phyloP scores from a whole-genome alignment of 2,888 invertebrate genomes.

The Rotaria macrura region DNA sequence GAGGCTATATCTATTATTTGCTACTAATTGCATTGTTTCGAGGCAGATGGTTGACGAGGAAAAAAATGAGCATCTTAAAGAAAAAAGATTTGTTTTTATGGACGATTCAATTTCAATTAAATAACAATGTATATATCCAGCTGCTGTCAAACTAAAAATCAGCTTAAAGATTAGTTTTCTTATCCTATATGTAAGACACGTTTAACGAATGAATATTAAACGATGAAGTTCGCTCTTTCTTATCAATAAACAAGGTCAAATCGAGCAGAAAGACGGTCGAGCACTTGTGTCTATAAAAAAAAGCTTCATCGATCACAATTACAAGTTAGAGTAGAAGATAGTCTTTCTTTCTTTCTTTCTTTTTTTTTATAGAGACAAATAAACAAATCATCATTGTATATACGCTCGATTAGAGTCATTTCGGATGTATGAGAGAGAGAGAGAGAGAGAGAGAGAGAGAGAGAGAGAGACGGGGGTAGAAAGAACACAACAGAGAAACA shows the following conservation, averaged over 20 bases:
- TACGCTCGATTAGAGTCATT: neutral
- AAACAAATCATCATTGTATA: constrained; percentile 3
- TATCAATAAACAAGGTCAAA: neutral
- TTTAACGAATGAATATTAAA: neutral
- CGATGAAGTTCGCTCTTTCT: neutral
- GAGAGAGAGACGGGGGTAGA: too few relatives aligned
- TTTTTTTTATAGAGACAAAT: neutral
- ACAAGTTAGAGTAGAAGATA: neutral
- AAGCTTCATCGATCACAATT: constrained; percentile 20
- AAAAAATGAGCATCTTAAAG: constrained; percentile 12
- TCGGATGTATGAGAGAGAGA: too few relatives aligned
- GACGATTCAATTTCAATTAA: neutral
- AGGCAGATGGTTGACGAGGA: constrained; percentile 5
- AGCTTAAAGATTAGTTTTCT: neutral
- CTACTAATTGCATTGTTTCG: constrained; percentile 3
- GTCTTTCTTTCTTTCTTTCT: neutral
- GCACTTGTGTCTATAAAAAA: neutral
- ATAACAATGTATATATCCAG: neutral
- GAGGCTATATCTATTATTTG: neutral
- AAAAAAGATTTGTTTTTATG: constrained; percentile 6
- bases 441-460: too few relatives aligned
- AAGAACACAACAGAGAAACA: too few relatives aligned
- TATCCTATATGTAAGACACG: constrained; percentile 1
- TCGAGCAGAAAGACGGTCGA: neutral
- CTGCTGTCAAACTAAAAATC: neutral